phyloP scores from a whole-genome alignment of 2,888 invertebrate genomes.

The Epistrophella euchroma region DNA sequence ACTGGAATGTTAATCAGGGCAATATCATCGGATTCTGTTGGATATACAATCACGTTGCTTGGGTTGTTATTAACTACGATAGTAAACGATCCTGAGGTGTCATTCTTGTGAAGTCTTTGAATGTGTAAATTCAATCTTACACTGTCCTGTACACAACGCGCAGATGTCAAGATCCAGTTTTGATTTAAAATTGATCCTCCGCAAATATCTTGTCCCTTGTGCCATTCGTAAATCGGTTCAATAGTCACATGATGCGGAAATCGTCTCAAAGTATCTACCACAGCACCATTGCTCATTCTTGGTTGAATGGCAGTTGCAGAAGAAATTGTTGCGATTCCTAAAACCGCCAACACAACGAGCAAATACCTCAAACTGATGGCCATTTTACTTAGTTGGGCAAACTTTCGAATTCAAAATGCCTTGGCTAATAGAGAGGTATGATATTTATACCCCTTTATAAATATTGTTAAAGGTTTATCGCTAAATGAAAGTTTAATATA shows the following conservation, averaged over 20 bases:
- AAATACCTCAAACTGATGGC: neutral
- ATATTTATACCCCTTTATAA: neutral
- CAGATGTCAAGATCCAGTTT: conserved; percentile 64
- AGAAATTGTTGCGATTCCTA: neutral
- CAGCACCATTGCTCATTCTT: conserved; percentile 48
- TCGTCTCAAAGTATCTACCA: conserved; percentile 58
- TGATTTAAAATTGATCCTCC: conserved; percentile 22
- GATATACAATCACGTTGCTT: conserved; percentile 41
- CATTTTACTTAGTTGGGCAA: neutral
- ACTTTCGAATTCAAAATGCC: neutral
- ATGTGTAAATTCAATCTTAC: conserved; percentile 9
- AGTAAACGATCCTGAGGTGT: conserved; percentile 23
- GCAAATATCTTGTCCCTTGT: neutral
- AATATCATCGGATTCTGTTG: conserved; percentile 69
- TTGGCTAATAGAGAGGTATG: neutral
- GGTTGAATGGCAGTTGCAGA: conserved; percentile 17
- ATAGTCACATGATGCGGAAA: conserved; percentile 72
- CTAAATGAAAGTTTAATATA: neutral
- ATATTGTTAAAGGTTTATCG: neutral
- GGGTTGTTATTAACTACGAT: conserved; percentile 31
- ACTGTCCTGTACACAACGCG: conserved; percentile 37
- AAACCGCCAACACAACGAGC: neutral
- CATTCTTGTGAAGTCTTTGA: conserved; percentile 17
- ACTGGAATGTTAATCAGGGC: conserved; percentile 64
- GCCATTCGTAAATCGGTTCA: neutral